Evolutionary conservation across 2,113 vertebrate species (phyloP).

Genomic region (Trogon melanurus): DNA sequence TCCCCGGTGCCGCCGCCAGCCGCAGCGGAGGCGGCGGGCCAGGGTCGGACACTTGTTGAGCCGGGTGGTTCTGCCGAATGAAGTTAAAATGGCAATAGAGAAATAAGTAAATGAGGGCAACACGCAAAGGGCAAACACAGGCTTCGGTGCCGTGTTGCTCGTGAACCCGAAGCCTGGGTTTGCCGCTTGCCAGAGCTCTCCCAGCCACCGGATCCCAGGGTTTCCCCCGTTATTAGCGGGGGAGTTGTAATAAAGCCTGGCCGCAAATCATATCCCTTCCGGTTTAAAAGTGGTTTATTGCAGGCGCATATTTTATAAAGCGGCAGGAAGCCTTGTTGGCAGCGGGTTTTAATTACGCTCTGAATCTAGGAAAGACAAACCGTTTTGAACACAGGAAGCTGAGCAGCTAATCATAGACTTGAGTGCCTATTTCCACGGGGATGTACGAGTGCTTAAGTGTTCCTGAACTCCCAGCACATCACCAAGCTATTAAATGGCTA

Average conservation of each 20-base stretch:
- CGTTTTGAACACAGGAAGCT: slow-evolving; percentile 1
- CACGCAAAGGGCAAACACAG: fast-evolving
- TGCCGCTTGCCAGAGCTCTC: background rate
- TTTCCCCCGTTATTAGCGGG: background rate
- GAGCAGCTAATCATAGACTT: background rate
- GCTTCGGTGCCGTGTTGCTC: fast-evolving
- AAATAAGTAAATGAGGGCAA: too few species aligned
- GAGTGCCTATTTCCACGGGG: background rate
- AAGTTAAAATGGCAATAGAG: fast-evolving
- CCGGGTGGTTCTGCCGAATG: fast-evolving
- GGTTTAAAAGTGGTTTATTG: background rate
- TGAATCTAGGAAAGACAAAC: background rate
- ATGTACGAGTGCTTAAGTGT: background rate
- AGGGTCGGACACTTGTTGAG: fast-evolving
- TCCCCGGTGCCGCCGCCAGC: too few species aligned
- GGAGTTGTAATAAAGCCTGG: background rate
- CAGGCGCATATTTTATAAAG: background rate
- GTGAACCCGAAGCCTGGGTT: too few species aligned
- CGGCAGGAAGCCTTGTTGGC: slow-evolving; percentile 13
- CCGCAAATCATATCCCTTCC: background rate
- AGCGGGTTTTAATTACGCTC: background rate
- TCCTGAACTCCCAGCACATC: background rate
- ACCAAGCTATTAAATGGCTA: background rate
- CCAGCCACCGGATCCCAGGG: background rate
- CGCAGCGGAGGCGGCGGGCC: fast-evolving